Evolutionary conservation across 2,888 invertebrate genomes (phyloP).

Genomic region (Leptura quadrifasciata): DNA sequence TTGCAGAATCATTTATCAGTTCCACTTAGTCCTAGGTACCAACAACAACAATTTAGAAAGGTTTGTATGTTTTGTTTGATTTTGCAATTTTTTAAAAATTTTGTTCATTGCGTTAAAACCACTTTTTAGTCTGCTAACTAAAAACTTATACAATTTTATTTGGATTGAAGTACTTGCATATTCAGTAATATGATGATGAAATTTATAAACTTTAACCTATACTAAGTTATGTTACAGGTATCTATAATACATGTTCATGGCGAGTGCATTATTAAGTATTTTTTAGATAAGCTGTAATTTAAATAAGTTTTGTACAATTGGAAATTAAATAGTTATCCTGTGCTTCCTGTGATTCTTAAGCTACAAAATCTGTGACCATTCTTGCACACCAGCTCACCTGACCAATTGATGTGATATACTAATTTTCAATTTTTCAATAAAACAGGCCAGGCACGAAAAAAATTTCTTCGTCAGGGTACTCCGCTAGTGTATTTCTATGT

Average conservation of each 20-base stretch:
- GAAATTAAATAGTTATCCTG: no score
- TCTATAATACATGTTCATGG: neutral
- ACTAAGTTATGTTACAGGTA: neutral
- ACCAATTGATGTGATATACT: no score
- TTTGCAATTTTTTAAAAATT: neutral
- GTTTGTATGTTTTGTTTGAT: slow-evolving; percentile 74
- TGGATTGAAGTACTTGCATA: neutral
- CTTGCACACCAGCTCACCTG: no score
- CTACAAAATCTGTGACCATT: no score
- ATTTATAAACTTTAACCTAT: no score
- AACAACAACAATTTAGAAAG: slow-evolving; percentile 81
- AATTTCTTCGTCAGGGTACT: no score
- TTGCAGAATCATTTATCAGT: slow-evolving; percentile 93
- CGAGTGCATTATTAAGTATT: neutral
- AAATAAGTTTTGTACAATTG: no score
- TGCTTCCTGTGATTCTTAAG: no score
- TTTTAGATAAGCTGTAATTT: no score
- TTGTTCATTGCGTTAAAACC: slow-evolving; percentile 43
- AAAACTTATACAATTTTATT: slow-evolving; percentile 4
- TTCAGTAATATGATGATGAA: neutral
- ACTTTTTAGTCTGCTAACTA: slow-evolving; percentile 16
- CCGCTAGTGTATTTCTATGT: no score
- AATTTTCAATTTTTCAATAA: no score
- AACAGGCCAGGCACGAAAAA: no score
- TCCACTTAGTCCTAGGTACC: slow-evolving; percentile 90